Evolutionary conservation across 2,797 vertebrate species (phyloP).

Genomic region (Odontamblyopus rebecca): DNA sequence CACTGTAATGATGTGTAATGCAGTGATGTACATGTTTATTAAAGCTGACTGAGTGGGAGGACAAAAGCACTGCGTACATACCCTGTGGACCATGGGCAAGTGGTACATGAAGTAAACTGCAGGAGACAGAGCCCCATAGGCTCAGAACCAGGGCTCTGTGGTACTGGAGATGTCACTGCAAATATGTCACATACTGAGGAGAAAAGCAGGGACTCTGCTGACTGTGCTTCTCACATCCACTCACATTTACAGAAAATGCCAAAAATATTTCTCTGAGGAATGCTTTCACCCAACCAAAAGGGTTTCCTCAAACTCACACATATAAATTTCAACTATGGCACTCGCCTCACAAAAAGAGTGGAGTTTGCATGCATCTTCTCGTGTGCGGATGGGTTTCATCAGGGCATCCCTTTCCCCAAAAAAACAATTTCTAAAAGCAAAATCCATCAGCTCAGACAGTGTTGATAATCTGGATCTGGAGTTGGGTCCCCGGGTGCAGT

Average conservation of each 20-base stretch:
- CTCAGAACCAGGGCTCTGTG: constrained; percentile 42
- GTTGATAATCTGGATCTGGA: not conserved
- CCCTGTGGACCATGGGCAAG: constrained; percentile 25
- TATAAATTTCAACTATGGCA: not conserved
- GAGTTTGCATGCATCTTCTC: not conserved
- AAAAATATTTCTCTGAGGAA: constrained; percentile 37
- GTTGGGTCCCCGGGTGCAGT: not conserved
- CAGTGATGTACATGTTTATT: constrained; percentile 19
- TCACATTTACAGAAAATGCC: constrained; percentile 27
- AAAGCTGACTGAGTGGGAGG: constrained; percentile 25
- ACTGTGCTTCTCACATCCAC: constrained; percentile 29
- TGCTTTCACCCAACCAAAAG: constrained; percentile 26
- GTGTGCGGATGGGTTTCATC: not conserved
- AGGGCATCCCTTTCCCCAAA: too few species aligned
- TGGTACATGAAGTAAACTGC: constrained; percentile 49
- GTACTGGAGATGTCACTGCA: constrained; percentile 58
- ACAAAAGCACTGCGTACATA: constrained; percentile 23
- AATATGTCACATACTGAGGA: constrained; percentile 61
- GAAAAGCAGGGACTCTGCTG: constrained; percentile 44
- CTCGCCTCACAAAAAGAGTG: not conserved
- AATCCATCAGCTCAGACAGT: too few species aligned
- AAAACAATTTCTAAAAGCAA: too few species aligned
- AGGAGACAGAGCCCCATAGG: constrained; percentile 55
- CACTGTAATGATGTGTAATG: constrained; percentile 20
- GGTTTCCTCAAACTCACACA: constrained; percentile 4